phyloP scores from a whole-genome alignment of 2,888 invertebrate genomes.

The Xanthorhoe designata region DNA sequence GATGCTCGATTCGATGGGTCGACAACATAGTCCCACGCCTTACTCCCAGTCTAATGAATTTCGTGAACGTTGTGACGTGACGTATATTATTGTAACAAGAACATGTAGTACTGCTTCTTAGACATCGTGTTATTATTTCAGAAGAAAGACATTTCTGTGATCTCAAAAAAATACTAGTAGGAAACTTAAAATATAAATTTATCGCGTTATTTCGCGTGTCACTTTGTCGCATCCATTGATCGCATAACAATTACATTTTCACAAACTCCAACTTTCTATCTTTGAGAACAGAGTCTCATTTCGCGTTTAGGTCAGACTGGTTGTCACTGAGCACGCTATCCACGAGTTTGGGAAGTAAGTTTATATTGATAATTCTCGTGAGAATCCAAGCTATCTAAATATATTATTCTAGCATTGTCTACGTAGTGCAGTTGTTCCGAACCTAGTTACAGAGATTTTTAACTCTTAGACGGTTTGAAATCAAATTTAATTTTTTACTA shows the following conservation, averaged over 20 bases:
- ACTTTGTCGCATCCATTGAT: not conserved
- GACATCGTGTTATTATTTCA: not conserved
- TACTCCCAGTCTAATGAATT: too few relatives aligned
- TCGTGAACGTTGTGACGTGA: too few relatives aligned
- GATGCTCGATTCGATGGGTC: too few relatives aligned
- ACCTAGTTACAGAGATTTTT: too few relatives aligned
- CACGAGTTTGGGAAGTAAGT: slow-evolving; percentile 49
- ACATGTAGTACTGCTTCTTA: not conserved
- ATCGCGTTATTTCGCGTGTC: not conserved
- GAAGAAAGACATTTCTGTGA: not conserved
- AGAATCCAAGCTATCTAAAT: slow-evolving; percentile 30
- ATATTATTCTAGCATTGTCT: slow-evolving; percentile 12
- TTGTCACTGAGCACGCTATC: slow-evolving; percentile 56
- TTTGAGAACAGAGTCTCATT: slow-evolving; percentile 39
- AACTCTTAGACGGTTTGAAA: too few relatives aligned
- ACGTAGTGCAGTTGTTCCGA: slow-evolving; percentile 25
- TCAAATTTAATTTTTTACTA: too few relatives aligned
- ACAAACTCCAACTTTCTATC: slow-evolving; percentile 10
- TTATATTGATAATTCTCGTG: slow-evolving; percentile 44
- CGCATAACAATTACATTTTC: slow-evolving; percentile 29
- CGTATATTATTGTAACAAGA: not conserved
- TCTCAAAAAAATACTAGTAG: not conserved
- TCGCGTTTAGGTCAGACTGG: slow-evolving; percentile 27
- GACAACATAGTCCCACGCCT: too few relatives aligned
- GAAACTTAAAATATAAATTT: not conserved